phyloP scores from a whole-genome alignment of 2,113 vertebrate genomes.

The Nothocercus nigrocapillus region DNA sequence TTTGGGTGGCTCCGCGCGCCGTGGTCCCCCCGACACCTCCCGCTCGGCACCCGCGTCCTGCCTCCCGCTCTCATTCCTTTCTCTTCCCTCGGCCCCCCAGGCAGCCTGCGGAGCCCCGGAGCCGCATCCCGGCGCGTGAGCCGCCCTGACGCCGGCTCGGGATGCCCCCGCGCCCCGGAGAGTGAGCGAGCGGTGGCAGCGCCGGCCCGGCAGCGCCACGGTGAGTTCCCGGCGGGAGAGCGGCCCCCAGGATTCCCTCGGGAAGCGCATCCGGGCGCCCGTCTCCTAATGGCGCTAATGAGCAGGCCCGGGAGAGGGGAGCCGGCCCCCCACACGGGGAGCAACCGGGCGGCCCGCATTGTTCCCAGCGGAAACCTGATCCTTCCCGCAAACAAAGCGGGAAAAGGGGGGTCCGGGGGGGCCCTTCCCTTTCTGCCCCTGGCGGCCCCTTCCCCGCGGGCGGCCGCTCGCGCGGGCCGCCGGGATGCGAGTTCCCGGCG shows the following conservation, averaged over 20 bases:
- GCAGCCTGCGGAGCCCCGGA: neutral
- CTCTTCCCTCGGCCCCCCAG: neutral
- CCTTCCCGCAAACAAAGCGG: constrained; percentile 43
- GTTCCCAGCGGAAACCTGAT: constrained; percentile 76
- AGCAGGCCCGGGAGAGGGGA: neutral
- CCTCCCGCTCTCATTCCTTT: neutral
- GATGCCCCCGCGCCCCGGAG: too few relatives aligned
- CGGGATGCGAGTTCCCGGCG: constrained; percentile 64
- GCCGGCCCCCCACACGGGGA: neutral
- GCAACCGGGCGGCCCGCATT: constrained; percentile 18
- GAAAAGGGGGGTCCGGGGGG: constrained; percentile 21
- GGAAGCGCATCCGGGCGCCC: neutral
- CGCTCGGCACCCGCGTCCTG: too few relatives aligned
- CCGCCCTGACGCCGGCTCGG: neutral
- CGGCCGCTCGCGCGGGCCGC: constrained; percentile 52
- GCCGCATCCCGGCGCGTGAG: neutral
- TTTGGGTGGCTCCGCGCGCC: too few relatives aligned
- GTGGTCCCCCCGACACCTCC: too few relatives aligned
- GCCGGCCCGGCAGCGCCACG: neutral
- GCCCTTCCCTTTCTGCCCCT: neutral
- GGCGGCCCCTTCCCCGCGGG: neutral
- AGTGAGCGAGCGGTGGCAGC: too few relatives aligned
- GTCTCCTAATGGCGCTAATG: neutral
- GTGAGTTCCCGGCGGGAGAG: neutral
- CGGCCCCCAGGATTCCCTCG: neutral